These are phyloP conservation scores for Eristalinus aeneus DNA, from an alignment of 2,888 invertebrate genomes.

Conservation along the genomic window DNA sequence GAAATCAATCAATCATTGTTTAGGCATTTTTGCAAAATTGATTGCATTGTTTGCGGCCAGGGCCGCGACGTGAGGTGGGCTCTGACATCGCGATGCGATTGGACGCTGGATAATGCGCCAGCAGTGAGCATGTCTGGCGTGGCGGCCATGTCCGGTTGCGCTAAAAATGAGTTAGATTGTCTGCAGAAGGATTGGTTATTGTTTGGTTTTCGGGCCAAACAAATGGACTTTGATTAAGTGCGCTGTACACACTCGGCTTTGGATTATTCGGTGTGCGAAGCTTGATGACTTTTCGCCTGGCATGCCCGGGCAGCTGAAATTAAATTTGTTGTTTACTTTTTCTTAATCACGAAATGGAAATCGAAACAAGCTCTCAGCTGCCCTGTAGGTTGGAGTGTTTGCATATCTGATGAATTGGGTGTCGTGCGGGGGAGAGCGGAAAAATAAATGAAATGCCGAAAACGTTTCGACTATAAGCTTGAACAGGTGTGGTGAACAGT, in stretches of 20 bases:
- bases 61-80: neutral
- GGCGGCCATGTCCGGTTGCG: neutral
- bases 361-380: neutral
- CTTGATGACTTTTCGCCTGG: neutral
- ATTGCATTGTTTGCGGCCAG: conserved; percentile 33
- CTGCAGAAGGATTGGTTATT: neutral
- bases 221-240: conserved; percentile 1
- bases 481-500: no score
- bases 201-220: neutral
- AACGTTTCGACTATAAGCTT: neutral
- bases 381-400: no score
- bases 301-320: neutral
- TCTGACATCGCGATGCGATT: neutral
- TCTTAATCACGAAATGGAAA: neutral
- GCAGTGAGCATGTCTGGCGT: neutral
- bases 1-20: conserved; percentile 56
- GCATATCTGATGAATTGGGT: no score
- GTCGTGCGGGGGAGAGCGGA: neutral
- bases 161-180: neutral
- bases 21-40: conserved; percentile 41
- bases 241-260: neutral
- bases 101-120: neutral
- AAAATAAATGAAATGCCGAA: neutral
- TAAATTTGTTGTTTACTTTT: neutral
- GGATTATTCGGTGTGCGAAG: neutral